These are phyloP conservation scores for Megaceryle alcyon DNA, from an alignment of 2,797 vertebrate genomes.

Conservation along the genomic window DNA sequence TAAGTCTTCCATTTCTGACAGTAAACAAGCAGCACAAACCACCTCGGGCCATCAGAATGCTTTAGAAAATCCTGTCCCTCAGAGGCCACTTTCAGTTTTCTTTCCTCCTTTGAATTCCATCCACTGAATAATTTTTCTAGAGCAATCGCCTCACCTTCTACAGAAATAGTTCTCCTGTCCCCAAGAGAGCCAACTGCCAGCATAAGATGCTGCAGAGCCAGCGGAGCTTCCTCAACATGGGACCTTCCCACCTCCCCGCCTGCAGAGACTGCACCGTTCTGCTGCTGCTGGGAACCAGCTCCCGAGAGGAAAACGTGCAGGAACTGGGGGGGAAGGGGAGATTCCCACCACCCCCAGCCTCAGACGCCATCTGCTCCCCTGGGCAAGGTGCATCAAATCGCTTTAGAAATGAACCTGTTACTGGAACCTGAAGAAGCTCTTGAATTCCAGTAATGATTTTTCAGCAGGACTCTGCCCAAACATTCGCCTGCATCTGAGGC, in stretches of 20 bases:
- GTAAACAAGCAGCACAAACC: neutral
- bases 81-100: neutral
- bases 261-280: neutral
- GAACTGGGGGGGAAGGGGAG: neutral
- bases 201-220: neutral
- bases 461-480: neutral
- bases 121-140: neutral
- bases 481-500: accelerated
- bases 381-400: neutral
- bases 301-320: accelerated
- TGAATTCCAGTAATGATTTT: accelerated
- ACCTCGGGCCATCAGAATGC: neutral
- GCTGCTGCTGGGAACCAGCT: neutral
- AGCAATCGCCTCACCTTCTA: neutral
- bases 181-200: neutral
- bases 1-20: neutral
- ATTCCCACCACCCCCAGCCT: neutral
- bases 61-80: neutral
- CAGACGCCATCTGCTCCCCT: accelerated
- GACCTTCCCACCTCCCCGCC: neutral
- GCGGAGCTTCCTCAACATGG: neutral
- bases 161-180: neutral
- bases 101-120: neutral
- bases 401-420: neutral
- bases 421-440: neutral